Evolutionary conservation across 1,140 invertebrate species (phyloP).

Genomic region (Scaptodrosophila lebanonensis): DNA sequence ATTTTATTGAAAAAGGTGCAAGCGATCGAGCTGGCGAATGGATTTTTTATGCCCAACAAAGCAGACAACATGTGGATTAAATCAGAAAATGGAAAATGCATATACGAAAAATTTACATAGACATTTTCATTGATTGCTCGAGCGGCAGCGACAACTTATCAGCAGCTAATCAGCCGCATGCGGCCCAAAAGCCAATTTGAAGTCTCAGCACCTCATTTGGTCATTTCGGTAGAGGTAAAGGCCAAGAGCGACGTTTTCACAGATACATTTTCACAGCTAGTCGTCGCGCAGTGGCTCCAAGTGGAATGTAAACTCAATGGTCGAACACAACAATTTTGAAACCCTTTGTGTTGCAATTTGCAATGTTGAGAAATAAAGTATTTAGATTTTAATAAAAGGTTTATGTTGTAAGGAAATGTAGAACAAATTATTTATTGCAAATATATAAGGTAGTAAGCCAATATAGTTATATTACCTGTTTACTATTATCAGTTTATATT

Average conservation of each 20-base stretch:
- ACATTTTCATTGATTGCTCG: slow-evolving; percentile 56
- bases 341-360: no score
- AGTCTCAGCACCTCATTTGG: slow-evolving; percentile 69
- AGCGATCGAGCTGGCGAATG: background rate
- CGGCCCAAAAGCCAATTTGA: slow-evolving; percentile 54
- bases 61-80: slow-evolving; percentile 22
- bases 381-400: no score
- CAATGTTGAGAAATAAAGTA: no score
- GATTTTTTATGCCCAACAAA: no score
- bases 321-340: no score
- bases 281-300: no score
- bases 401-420: no score
- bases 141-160: slow-evolving; percentile 53
- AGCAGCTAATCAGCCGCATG: slow-evolving; percentile 68
- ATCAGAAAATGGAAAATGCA: slow-evolving; percentile 5
- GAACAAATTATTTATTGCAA: no score
- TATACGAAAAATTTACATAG: slow-evolving; percentile 49
- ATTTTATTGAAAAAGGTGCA: slow-evolving; percentile 18
- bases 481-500: no score
- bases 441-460: no score
- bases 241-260: slow-evolving; percentile 8
- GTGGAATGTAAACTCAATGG: no score
- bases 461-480: no score
- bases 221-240: slow-evolving; percentile 31
- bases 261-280: slow-evolving; percentile 55